Base-by-base conservation (phyloP, 1,140 invertebrate genomes). In the Rhyzopertha dominica region DNA sequence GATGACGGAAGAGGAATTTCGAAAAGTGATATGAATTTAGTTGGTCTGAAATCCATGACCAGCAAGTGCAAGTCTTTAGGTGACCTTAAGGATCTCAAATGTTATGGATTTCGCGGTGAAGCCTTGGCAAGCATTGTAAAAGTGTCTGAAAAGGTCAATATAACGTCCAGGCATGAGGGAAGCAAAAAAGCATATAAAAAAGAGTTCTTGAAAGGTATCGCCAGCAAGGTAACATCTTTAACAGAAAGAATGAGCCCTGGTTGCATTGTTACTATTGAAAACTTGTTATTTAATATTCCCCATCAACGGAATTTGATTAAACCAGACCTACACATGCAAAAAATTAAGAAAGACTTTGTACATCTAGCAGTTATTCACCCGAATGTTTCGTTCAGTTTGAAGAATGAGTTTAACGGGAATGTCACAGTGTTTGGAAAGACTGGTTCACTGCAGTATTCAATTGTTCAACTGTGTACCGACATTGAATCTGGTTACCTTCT, bases 21-120 rank as follows among this genome's bases (percentile, higher is more conserved):
- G 8, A 41, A 56, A 39, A 43, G 58, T 13, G 68, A 80, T 52
- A 62, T 80, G 44, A 49, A 69, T 19, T 32, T 68, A 9, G 47
- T 81, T 36, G 80, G 77, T 36, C 62, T 68, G 51, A 75, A 73
- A 48, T 74, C 80, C 62, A 61, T 69, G 25, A 80, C 79, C 2
- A 81, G 77, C 59, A 81, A 81, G 64, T 76, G 72, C 54, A 58
- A 70, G 37, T 58, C 68, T 36, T 30, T 74, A 1, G 51, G 59
- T 37, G 71, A 74, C 35, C 61, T 78, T 5, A 62, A 67, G 31
- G 69, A 69, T 44, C 59, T 74, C 1, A 63, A 64, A 47, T 67
- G 69, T 42, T 79, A 73, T 71, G 79, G 80, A 12, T 80, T 65
- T 51, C 59, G 74, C 40, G 80, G 80, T n/a, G 74, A 81, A 62